A percentile compares a stretch with the other conserved stretches of the same genome.
Evolutionary conservation across 2,113 vertebrate genomes (phyloP).

Genomic region (Peromyscus maniculatus): DNA sequence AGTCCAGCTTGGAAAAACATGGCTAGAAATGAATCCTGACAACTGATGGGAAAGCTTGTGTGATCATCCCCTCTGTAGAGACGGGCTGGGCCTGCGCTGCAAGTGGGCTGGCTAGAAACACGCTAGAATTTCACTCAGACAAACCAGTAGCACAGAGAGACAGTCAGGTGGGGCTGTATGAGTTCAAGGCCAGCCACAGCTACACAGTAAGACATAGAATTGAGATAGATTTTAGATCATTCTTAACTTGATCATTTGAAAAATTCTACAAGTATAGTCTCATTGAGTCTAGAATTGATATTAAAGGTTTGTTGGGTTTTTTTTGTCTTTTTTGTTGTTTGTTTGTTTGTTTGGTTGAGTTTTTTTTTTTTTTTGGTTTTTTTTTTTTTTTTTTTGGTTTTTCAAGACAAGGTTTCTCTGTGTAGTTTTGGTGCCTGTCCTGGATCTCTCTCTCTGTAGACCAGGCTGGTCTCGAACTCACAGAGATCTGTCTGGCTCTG

Average conservation of each 20-base stretch:
- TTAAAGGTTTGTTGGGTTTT: not conserved
- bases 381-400: no score
- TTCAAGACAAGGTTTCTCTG: no score
- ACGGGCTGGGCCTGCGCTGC: not conserved
- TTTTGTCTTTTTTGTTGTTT: no score
- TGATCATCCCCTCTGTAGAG: not conserved
- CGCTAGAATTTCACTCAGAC: not conserved
- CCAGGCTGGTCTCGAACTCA: no score
- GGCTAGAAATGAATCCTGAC: not conserved
- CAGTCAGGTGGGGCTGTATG: not conserved
- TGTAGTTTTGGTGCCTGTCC: no score
- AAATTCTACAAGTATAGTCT: not conserved
- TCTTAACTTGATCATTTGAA: constrained; percentile 31
- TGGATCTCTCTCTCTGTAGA: no score
- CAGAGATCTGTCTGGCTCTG: no score
- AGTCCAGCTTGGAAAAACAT: not conserved
- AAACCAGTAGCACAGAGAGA: not conserved
- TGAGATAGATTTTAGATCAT: not conserved
- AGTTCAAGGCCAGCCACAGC: not conserved
- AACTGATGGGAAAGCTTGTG: not conserved
- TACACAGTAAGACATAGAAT: not conserved
- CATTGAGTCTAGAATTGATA: not conserved
- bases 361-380: no score
- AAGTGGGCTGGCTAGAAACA: not conserved
- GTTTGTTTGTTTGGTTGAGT: no score